These are phyloP conservation scores for Morbakka virulenta DNA, from an alignment of 30 jellyfish, hydroid and myxozoan genomes.

Conservation along the genomic window DNA sequence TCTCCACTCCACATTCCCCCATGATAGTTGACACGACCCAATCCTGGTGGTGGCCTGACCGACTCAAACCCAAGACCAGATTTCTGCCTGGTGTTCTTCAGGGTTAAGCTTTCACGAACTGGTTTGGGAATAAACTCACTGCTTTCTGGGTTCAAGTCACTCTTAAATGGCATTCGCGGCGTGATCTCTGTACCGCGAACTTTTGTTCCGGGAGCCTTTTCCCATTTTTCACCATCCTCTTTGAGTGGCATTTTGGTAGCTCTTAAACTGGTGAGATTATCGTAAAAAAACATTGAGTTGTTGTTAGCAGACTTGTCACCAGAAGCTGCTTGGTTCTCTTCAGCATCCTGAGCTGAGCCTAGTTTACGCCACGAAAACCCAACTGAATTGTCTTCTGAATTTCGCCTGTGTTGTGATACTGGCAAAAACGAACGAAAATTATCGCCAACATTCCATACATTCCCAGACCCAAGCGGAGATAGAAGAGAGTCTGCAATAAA, in stretches of 20 bases:
- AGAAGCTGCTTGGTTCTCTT: background rate
- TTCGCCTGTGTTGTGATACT: background rate
- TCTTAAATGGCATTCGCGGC: constrained; percentile 8
- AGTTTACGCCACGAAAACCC: background rate
- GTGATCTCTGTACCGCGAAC: constrained; percentile 22
- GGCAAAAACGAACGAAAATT: background rate
- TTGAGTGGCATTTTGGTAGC: constrained; percentile 72
- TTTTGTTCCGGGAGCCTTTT: constrained; percentile 74
- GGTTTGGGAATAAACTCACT: constrained; percentile 94
- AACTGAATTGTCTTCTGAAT: background rate
- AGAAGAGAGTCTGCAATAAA: too few species aligned
- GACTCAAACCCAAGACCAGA: background rate
- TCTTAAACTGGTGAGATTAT: constrained; percentile 90
- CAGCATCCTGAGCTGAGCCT: background rate
- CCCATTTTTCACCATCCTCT: constrained; percentile 36
- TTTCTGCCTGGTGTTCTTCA: constrained; percentile 64
- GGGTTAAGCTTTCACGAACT: constrained; percentile 38
- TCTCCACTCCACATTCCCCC: constrained; percentile 80
- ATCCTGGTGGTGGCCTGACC: constrained; percentile 85
- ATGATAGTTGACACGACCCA: constrained; percentile 43
- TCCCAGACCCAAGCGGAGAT: background rate
- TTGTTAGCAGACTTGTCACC: constrained; percentile 39
- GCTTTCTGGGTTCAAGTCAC: constrained; percentile 93
- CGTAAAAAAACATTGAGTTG: constrained; percentile 95
- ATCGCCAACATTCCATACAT: background rate